Base-by-base conservation (phyloP, 92 coral and sea anemone species). In the Parazoanthus swiftii region DNA sequence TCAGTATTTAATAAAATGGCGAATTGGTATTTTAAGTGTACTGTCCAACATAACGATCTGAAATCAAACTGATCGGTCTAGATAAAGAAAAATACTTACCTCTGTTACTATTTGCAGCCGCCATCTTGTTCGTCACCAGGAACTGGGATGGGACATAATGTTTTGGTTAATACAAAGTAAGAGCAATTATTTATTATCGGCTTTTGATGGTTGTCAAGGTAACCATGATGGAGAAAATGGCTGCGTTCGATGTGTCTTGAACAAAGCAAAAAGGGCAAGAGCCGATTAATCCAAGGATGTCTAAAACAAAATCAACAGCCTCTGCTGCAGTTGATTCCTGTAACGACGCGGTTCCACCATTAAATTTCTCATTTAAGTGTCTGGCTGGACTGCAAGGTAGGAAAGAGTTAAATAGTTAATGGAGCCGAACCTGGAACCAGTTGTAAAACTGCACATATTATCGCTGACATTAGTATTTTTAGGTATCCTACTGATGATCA, bases 291-390 rank as follows among this genome's bases (percentile, higher is more conserved):
- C 70, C 70, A 21, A 91, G 75, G 90, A 80, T 91, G 86, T 82
- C 94, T 50, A 94, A 90, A 89, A 92, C 89, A 74, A 94, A 92
- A 86, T 71, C 91, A 58, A 75, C 86, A 20, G 92, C 90, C 11
- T 91, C 94, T 59, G 84, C 94, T 56, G 95, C 99, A 6, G 86
- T 97, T 56, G 98, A 97, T 81, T 89, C 95, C n/a, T 59, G 79
- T 18, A 97, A 94, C 91, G 94, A 92, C 13, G 73, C 90, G 11
- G 80, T 91, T 16, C 90, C 96, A 83, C 98, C 98, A 35, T 90
- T 97, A 37, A 95, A 97, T 88, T 97, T 93, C 86, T 94, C 97
- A 59, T 97, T 86, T 90, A 93, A 89, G 42, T 84, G 86, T 74
- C 86, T 97, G 86, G 94, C 89, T 54, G 85, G 92, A 89, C 81